phyloP scores from a whole-genome alignment of 2,888 invertebrate genomes.

The Ormyrus rosae region DNA sequence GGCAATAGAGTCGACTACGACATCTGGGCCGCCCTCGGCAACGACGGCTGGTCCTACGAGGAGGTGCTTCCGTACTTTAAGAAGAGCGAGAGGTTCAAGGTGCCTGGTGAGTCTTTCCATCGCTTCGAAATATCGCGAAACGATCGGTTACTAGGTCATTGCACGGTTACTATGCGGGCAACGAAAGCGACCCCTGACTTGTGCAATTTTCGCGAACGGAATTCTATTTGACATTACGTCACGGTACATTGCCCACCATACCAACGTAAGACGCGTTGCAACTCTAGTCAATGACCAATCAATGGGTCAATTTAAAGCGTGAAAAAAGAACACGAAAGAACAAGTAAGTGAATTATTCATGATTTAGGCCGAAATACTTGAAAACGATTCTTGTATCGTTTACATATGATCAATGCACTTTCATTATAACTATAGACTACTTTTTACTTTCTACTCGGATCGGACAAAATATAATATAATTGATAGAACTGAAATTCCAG shows the following conservation, averaged over 20 bases:
- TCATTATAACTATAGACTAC: not conserved
- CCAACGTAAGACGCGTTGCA: too few relatives aligned
- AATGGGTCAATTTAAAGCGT: too few relatives aligned
- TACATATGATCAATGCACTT: not conserved
- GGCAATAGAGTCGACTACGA: constrained; percentile 67
- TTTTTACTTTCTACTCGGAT: constrained; percentile 14
- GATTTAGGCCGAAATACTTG: not conserved
- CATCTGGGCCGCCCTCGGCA: constrained; percentile 67
- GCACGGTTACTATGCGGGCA: not conserved
- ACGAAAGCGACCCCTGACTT: constrained; percentile 16
- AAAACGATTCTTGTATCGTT: not conserved
- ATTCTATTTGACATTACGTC: constrained; percentile 6
- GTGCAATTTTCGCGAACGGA: constrained; percentile 1
- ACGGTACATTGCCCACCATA: not conserved
- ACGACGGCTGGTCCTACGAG: constrained; percentile 67
- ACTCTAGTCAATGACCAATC: too few relatives aligned
- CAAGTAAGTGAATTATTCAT: constrained; percentile 6
- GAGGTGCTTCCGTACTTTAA: constrained; percentile 68
- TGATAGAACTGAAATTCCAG: constrained; percentile 67
- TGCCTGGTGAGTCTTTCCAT: constrained; percentile 61
- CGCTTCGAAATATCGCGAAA: too few relatives aligned
- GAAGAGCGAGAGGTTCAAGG: constrained; percentile 66
- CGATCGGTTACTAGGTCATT: too few relatives aligned
- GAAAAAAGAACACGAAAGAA: too few relatives aligned
- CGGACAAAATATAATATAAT: constrained; percentile 1